These are phyloP conservation scores for Halcyon badia DNA, from an alignment of 2,797 vertebrate species.

Conservation along the genomic window DNA sequence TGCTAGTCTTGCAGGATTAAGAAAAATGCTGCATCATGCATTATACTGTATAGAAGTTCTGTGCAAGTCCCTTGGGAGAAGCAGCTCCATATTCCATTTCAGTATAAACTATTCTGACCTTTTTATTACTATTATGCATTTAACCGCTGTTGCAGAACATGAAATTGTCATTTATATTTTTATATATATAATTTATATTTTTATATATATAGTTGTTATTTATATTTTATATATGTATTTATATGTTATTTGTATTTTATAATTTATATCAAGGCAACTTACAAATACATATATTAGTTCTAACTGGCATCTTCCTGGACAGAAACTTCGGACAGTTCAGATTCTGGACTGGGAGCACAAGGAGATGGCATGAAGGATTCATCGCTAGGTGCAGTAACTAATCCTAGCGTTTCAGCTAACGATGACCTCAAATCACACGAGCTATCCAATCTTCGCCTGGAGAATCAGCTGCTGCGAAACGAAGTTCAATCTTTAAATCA, in stretches of 20 bases:
- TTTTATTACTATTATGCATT: neutral
- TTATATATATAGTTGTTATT: too few relatives aligned
- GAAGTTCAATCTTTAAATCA: conserved; percentile 97
- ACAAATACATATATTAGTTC: neutral
- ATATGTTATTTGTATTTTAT: too few relatives aligned
- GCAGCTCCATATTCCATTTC: neutral
- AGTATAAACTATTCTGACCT: neutral
- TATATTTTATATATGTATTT: too few relatives aligned
- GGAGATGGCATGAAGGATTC: conserved; percentile 75
- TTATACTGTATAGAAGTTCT: neutral
- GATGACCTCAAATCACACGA: conserved; percentile 85
- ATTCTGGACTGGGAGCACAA: conserved; percentile 81
- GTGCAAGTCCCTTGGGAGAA: neutral
- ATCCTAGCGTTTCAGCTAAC: conserved; percentile 55
- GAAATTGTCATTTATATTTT: neutral
- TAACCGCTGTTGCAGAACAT: neutral
- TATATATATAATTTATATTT: too few relatives aligned
- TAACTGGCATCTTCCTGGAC: neutral
- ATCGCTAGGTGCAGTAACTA: conserved; percentile 29
- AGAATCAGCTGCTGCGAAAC: conserved; percentile 94
- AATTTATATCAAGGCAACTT: neutral
- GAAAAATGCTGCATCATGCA: neutral
- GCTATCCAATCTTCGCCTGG: conserved; percentile 93
- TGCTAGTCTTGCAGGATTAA: neutral
- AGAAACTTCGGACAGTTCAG: conserved; percentile 86